Conservation (phyloP, 92 coral and sea anemone genomes). For the Epizoanthus fatuus region DNA sequence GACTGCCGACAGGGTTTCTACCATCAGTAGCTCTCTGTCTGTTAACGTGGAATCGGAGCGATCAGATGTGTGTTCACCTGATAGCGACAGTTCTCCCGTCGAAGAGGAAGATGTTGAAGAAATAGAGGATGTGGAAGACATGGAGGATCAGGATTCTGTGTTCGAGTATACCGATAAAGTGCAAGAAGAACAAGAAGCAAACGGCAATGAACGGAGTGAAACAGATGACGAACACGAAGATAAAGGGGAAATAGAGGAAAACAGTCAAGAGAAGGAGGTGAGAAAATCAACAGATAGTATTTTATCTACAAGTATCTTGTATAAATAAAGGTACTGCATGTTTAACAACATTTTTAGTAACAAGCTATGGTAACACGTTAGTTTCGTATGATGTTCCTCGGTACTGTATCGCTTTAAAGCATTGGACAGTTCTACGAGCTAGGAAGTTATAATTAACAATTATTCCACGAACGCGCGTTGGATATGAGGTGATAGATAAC, state of each 20-base stretch:
- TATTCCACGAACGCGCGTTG: too few relatives aligned
- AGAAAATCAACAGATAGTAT: too few relatives aligned
- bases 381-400: too few relatives aligned
- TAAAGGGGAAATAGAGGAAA: not conserved
- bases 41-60: conserved; percentile 25
- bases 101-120: conserved; percentile 12
- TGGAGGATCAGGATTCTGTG: conserved; percentile 2
- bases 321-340: too few relatives aligned
- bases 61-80: conserved; percentile 26
- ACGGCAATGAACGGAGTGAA: not conserved
- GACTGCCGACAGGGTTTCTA: conserved; percentile 15
- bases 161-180: not conserved
- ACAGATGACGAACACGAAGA: not conserved
- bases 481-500: too few relatives aligned
- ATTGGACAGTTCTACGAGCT: too few relatives aligned
- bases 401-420: too few relatives aligned
- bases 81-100: not conserved
- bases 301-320: not conserved
- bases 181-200: not conserved
- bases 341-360: too few relatives aligned
- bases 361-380: too few relatives aligned
- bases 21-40: conserved; percentile 6
- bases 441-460: too few relatives aligned
- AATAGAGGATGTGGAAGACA: not conserved
- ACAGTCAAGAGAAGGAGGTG: conserved; percentile 3